These are phyloP conservation scores for Drosophila testacea DNA, from an alignment of 2,888 invertebrate species.

Conservation along the genomic window DNA sequence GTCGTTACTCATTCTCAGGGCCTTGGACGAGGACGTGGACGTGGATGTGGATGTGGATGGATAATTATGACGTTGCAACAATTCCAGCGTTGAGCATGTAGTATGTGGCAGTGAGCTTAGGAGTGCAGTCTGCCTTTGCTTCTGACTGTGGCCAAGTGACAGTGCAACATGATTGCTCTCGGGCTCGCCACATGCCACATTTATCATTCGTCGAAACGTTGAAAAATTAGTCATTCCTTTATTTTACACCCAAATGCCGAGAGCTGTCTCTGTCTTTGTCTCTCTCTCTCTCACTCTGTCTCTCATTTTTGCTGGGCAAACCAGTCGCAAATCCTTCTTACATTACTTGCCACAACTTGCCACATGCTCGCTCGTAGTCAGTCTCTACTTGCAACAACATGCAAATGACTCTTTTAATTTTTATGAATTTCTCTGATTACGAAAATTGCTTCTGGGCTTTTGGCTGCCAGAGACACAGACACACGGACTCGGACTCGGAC, in stretches of 20 bases:
- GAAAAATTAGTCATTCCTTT: slow-evolving; percentile 81
- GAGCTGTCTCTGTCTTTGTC: slow-evolving; percentile 53
- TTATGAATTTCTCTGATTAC: slow-evolving; percentile 81
- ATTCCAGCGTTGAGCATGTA: slow-evolving; percentile 57
- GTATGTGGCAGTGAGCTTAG: slow-evolving; percentile 55
- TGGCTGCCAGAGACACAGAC: slow-evolving; percentile 48
- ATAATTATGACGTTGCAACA: slow-evolving; percentile 81
- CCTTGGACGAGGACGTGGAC: slow-evolving; percentile 43
- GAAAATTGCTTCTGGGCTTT: slow-evolving; percentile 81
- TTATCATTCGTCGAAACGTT: slow-evolving; percentile 81
- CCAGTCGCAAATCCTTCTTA: slow-evolving; percentile 71
- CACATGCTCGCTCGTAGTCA: slow-evolving; percentile 20
- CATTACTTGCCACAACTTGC: slow-evolving; percentile 64
- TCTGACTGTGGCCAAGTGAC: slow-evolving; percentile 66
- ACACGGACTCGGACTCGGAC: not conserved
- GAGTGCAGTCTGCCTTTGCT: slow-evolving; percentile 41
- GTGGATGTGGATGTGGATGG: slow-evolving; percentile 56
- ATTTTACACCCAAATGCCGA: slow-evolving; percentile 81
- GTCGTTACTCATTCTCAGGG: slow-evolving; percentile 79
- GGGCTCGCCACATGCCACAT: slow-evolving; percentile 81
- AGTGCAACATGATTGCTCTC: slow-evolving; percentile 81
- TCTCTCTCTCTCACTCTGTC: not conserved
- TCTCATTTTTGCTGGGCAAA: slow-evolving; percentile 12
- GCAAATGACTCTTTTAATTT: slow-evolving; percentile 81
- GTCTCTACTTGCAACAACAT: slow-evolving; percentile 65